Base-by-base conservation (phyloP, 2,888 invertebrate genomes). In the Helleia helle region DNA sequence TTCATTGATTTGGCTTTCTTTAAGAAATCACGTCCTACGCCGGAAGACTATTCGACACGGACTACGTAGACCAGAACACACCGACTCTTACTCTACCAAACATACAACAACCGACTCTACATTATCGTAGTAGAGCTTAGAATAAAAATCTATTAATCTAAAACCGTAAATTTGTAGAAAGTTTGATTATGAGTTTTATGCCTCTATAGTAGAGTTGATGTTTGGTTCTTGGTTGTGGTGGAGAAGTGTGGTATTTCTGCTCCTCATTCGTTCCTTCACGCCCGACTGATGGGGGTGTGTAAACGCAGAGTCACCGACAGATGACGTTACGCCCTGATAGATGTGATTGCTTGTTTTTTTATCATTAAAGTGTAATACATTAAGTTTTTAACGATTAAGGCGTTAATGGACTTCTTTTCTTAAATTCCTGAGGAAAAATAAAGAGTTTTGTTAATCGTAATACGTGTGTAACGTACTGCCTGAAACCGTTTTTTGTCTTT, bases 31-130 rank as follows among this genome's bases (percentile, higher is more conserved):
- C 81, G 81, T 83, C 76, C 61, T 52, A 58, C 67, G 67, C 83
- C 81, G 83, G 83, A 83, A 81, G 79, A 75, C 76, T 64, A 83
- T 83, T 81, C 75, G 81, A 66, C 62, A 62, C 80, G 79, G 64
- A 54, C 58, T 65, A 71, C 65, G 57, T 61, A 55, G 65, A 80
- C 74, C 76, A 77, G 70, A 79, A 79, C 80, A 57, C 56, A 51
- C 54, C 17, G 43, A 44, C 27, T 44, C 43, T 44, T 43, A 45
- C 27, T 44, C 43, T 44, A 44, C 18, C 36, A 4, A n/a, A n/a
- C 44, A 58, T 17, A 1, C 26, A 0, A 67, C 63, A 58, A 48
- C 2, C 46, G 40, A 59, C 53, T 40, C 15, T 62, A 62, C 12
- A 0, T 0, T 1, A 0, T 4, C 0, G 0, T 0, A 18, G 22